phyloP scores from a whole-genome alignment of 1,140 invertebrate species.

The Drosophila cardini region DNA sequence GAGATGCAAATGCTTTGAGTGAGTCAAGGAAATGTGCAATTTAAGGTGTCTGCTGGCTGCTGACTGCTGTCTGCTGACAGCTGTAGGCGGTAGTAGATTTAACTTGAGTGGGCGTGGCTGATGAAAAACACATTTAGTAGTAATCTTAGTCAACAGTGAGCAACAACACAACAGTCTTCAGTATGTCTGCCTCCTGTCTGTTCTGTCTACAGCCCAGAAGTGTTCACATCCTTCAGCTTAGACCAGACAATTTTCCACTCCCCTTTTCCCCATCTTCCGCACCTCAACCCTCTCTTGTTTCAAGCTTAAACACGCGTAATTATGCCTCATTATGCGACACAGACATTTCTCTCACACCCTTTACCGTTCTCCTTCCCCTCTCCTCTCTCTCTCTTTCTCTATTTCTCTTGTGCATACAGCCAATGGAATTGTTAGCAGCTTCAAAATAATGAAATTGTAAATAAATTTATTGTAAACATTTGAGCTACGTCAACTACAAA shows the following conservation, averaged over 20 bases:
- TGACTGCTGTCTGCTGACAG: constrained; percentile 1
- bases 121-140: constrained; percentile 16
- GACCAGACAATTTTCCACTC: constrained; percentile 4
- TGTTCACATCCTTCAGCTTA: constrained; percentile 34
- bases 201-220: constrained; percentile 3
- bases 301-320: constrained; percentile 64
- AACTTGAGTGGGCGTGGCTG: neutral
- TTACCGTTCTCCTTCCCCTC: too few species aligned
- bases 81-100: neutral
- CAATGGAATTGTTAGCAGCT: constrained; percentile 55
- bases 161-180: constrained; percentile 22
- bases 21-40: constrained; percentile 16
- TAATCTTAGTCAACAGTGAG: constrained; percentile 29
- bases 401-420: constrained; percentile 70
- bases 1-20: constrained; percentile 49
- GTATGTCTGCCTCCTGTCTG: constrained; percentile 1
- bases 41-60: constrained; percentile 21
- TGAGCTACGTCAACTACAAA: constrained; percentile 68
- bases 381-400: constrained; percentile 70
- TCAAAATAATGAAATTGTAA: constrained; percentile 79
- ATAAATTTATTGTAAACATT: constrained; percentile 77
- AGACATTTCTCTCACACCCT: constrained; percentile 6
- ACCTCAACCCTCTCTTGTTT: neutral
- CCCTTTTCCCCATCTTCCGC: neutral
- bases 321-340: constrained; percentile 76